A percentile compares a stretch with the other conserved stretches of the same genome.
These are phyloP conservation scores for Chlamydotis undulata DNA, from an alignment of 2,113 vertebrate species.

Conservation along the genomic window DNA sequence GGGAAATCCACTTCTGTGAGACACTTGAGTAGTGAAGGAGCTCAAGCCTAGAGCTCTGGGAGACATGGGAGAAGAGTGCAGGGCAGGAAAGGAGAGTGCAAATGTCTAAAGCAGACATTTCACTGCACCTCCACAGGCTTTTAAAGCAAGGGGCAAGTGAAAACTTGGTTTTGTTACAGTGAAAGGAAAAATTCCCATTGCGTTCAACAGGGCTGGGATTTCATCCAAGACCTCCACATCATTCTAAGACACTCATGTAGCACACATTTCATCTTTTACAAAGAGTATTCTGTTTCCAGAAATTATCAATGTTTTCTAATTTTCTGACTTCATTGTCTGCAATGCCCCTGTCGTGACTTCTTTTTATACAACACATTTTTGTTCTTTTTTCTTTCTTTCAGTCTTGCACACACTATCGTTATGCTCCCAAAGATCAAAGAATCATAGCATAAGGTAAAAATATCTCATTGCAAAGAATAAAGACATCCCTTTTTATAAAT, in stretches of 20 bases:
- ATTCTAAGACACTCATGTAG: background rate
- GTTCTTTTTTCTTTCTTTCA: background rate
- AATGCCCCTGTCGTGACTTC: background rate
- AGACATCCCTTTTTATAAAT: background rate
- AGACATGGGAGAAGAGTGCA: background rate
- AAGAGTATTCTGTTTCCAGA: conserved; percentile 19
- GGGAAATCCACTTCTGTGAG: background rate
- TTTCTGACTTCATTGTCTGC: conserved; percentile 30
- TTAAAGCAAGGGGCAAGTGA: background rate
- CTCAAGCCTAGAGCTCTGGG: background rate
- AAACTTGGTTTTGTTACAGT: background rate
- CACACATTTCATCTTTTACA: conserved; percentile 7
- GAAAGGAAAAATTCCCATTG: conserved; percentile 15
- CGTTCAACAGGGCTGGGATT: background rate
- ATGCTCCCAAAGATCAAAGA: conserved; percentile 14
- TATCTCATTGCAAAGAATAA: conserved; percentile 7
- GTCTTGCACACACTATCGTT: background rate
- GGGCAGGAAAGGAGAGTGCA: background rate
- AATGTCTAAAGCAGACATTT: background rate
- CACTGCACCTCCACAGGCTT: background rate
- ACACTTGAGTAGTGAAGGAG: background rate
- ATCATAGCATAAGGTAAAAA: conserved; percentile 6
- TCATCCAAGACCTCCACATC: conserved; percentile 30
- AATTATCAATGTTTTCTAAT: conserved; percentile 43
- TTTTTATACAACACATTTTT: conserved; percentile 38